phyloP scores from a whole-genome alignment of 2,888 invertebrate species.

The Perizoma flavofasciatum region DNA sequence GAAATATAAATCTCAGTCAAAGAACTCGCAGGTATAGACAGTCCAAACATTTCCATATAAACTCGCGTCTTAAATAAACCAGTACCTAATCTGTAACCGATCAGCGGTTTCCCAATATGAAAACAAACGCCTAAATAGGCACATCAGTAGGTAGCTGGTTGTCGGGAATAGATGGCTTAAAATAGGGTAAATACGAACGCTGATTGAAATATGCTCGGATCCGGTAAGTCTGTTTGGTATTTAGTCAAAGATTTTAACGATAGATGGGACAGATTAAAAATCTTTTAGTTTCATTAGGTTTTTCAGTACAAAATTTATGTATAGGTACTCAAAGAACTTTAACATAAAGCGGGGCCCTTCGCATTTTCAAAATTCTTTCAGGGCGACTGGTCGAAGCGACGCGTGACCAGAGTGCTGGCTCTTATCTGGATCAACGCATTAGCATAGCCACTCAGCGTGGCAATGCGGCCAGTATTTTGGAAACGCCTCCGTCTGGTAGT shows the following conservation, averaged over 20 bases:
- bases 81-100: conserved; percentile 46
- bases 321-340: too few species aligned
- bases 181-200: conserved; percentile 68
- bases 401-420: too few species aligned
- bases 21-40: conserved; percentile 16
- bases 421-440: too few species aligned
- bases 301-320: background rate
- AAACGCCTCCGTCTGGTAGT: too few species aligned
- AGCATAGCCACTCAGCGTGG: too few species aligned
- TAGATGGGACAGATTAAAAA: conserved; percentile 14
- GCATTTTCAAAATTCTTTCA: too few species aligned
- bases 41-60: conserved; percentile 33
- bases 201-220: conserved; percentile 72
- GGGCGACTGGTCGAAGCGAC: too few species aligned
- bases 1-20: conserved; percentile 5
- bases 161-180: conserved; percentile 70
- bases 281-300: background rate
- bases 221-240: conserved; percentile 57
- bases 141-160: conserved; percentile 53
- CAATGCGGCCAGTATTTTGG: too few species aligned
- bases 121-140: conserved; percentile 70
- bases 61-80: conserved; percentile 37
- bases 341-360: too few species aligned
- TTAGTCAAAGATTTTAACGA: conserved; percentile 43
- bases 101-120: conserved; percentile 62